Percentiles rank a stretch among this genome's conserved stretches.
These are phyloP conservation scores for Rotaria sp. DNA, from an alignment of 2,888 invertebrate species.

Conservation along the genomic window DNA sequence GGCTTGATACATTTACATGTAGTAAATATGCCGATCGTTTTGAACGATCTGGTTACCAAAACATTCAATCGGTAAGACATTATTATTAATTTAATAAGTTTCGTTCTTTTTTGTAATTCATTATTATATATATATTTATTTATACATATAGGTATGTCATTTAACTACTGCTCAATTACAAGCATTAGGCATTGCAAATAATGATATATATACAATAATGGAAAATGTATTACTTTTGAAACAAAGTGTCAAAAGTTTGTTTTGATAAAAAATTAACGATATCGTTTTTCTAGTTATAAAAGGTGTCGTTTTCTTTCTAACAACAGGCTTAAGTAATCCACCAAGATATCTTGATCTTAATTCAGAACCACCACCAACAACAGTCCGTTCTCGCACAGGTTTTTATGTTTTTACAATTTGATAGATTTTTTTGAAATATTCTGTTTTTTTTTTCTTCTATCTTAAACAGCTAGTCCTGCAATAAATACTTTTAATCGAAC, in stretches of 20 bases:
- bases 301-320: no score
- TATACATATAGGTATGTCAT: not conserved
- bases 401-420: not conserved
- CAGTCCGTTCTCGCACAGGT: not conserved
- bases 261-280: not conserved
- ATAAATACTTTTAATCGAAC: not conserved
- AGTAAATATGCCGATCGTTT: constrained; percentile 23
- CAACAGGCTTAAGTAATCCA: not conserved
- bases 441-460: not conserved
- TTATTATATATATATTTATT: no score
- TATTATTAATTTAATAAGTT: not conserved
- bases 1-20: constrained; percentile 19
- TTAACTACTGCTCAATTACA: constrained; percentile 2
- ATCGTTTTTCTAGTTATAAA: no score
- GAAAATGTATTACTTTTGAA: constrained; percentile 4
- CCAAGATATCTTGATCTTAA: not conserved
- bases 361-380: constrained; percentile 3
- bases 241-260: not conserved
- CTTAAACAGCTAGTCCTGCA: not conserved
- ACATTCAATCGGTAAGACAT: not conserved
- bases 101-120: not conserved
- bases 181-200: not conserved
- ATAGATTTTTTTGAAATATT: not conserved
- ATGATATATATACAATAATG: constrained; percentile 23
- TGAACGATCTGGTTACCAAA: constrained; percentile 19